Base-by-base conservation (phyloP, 1,140 invertebrate genomes). In the Drosophila rufa region DNA sequence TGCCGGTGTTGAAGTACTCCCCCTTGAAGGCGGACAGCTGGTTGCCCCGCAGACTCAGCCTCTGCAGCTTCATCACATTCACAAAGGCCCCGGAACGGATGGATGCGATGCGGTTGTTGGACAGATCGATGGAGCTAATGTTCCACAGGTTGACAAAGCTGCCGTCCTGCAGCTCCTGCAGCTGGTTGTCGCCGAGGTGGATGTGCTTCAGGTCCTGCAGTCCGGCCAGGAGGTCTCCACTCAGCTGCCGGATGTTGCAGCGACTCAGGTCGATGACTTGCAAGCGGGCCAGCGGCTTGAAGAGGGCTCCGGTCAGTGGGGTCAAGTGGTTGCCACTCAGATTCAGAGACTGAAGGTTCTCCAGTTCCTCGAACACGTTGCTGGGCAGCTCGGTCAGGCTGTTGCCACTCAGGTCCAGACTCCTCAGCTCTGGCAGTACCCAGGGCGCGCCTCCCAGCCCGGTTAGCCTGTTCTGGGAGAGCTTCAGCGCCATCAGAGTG, bases 321-420 rank as follows among this genome's bases (percentile, higher is more conserved):
- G 94, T 93, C 46, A 97, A 93, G 77, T 97, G 94, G 92, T 98
- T 98, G 9, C 95, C 94, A 75, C 96, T 97, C 14, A 98, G 92
- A 92, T 98, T 97, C 0, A 98, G 93, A 82, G 95, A 94, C n/a
- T 95, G 94, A 36, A 98, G 91, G 50, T 94, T 95, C 1, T 95
- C 94, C 27, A 97, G 93, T n/a, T 95, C 93, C 4, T 94, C 93
- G 62, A 98, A 97, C 0, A 95, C 95, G 33, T 95, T 95, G 0
- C 94, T 93, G 0, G 95, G 94, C 11, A 97, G 87, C 68, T 96
- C 95, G 0, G 95, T 95, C 11, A 98, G 84, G 81, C 96, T 95
- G 86, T 98, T 98, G 25, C 95, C 94, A n/a, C 96, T 96, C 17
- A 98, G 91, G 92, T 97, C 96, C 9, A 98, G 93, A 33, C 94